Evolutionary conservation across 2,888 invertebrate species (phyloP), one percentile per base, ranked within the genome.

Genomic region (Troides helena): DNA sequence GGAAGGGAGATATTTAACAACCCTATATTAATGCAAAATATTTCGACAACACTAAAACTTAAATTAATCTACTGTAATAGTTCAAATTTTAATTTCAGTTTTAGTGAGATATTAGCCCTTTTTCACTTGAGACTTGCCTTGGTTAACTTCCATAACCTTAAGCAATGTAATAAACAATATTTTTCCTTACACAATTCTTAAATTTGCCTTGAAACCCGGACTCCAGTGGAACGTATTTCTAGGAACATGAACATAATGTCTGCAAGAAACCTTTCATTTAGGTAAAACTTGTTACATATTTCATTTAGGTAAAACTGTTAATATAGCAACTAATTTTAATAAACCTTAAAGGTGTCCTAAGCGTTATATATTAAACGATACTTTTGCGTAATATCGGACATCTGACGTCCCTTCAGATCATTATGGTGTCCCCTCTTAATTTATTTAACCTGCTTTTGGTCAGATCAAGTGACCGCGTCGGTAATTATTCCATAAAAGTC

Each of bases 401-500:
- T 39, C 39, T 39, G 61, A n/a, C 10, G 46, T 17, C 62, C 30
- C 5, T 18, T 53, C 30, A 25, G n/a, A 36, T 50, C 6, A 30
- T n/a, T 53, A 56, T 63, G 36, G 63, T n/a, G 53, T 30, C 10
- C 53, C 7, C 36, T 30, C 36, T 63, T 25, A 30, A 53, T 30
- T 36, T 53, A 25, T 63, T 36, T 3, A 53, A n/a, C 8, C 30
- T 30, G n/a, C 25, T 56, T 63, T 36, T 63, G 63, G 63, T 56
- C 50, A 63, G 36, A 56, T 53, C 63, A 53, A 56, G 36, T 63
- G 23, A 17, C 62, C 30, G 46, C 50, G 36, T 18, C 36, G 30
- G 56, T 63, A 18, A 30, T 12, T 63, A 36, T 53, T 12, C 46
- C 46, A 1, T 12, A 62, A 61, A 62, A 62, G 62, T 17, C 12